A percentile compares a stretch with the other conserved stretches of the same genome.
Conservation (phyloP, 1,140 invertebrate genomes). For the Lordiphosa collinella region DNA sequence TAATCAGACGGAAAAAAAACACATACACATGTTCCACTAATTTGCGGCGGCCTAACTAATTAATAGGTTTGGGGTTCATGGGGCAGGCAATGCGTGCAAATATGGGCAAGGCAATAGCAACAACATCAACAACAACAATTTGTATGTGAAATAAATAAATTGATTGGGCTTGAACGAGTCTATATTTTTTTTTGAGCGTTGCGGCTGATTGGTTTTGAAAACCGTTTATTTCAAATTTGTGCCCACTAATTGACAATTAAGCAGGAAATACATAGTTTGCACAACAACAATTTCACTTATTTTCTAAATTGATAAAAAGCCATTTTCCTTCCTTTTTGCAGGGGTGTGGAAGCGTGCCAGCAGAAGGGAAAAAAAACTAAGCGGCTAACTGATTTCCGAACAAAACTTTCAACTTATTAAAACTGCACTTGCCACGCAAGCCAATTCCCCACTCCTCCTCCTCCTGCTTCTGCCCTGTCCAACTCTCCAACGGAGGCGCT, state of each 20-base stretch:
- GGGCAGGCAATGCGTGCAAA: slow-evolving; percentile 11
- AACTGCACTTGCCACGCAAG: slow-evolving; percentile 64
- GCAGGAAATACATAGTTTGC: slow-evolving; percentile 63
- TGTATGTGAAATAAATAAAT: slow-evolving; percentile 56
- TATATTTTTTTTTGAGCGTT: slow-evolving; percentile 23
- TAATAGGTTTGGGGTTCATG: slow-evolving; percentile 46
- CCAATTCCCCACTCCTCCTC: background rate
- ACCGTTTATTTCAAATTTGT: slow-evolving; percentile 44
- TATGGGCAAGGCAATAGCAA: slow-evolving; percentile 6
- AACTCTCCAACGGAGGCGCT: slow-evolving; percentile 46
- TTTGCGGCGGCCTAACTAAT: slow-evolving; percentile 72
- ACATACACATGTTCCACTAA: slow-evolving; percentile 55
- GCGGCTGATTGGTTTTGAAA: slow-evolving; percentile 50
- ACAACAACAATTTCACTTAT: slow-evolving; percentile 29
- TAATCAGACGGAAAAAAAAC: slow-evolving; percentile 30
- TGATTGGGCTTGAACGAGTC: slow-evolving; percentile 52
- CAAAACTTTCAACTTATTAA: slow-evolving; percentile 75
- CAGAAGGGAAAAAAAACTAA: slow-evolving; percentile 31
- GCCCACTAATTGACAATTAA: slow-evolving; percentile 73
- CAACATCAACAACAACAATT: slow-evolving; percentile 13
- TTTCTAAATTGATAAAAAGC: slow-evolving; percentile 71
- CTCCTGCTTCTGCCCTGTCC: background rate
- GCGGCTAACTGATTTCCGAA: slow-evolving; percentile 73
- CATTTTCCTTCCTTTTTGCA: slow-evolving; percentile 3
- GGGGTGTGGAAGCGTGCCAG: slow-evolving; percentile 5